These are phyloP conservation scores for Crossocerus cetratus DNA, from an alignment of 2,888 invertebrate genomes.

Conservation along the genomic window DNA sequence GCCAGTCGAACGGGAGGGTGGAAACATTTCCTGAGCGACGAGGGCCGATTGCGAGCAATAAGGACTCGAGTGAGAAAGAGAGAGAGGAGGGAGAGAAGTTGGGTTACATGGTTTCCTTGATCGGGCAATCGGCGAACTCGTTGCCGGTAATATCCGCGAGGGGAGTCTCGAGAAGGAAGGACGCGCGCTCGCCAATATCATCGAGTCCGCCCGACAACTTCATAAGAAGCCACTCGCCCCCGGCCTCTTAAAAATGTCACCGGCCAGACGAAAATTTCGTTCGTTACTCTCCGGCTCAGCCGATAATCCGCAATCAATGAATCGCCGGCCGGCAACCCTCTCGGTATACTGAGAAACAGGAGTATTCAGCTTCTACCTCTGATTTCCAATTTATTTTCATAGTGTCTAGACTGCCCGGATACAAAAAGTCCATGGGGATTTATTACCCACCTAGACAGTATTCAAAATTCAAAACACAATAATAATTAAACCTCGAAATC, in stretches of 20 bases:
- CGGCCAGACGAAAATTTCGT: not conserved
- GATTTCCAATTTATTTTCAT: no score
- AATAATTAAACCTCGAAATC: no score
- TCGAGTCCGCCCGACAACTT: conserved; percentile 16
- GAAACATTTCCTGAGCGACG: conserved; percentile 22
- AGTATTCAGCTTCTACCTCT: no score
- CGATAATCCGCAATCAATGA: not conserved
- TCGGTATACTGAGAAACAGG: not conserved
- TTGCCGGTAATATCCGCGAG: conserved; percentile 17
- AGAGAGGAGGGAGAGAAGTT: no score
- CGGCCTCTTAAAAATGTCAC: conserved; percentile 16
- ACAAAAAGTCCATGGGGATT: no score
- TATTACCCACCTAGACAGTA: no score
- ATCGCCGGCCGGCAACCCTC: not conserved
- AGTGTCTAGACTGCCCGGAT: no score
- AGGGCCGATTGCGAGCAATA: conserved; percentile 19
- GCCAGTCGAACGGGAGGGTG: not conserved
- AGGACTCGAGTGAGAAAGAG: not conserved
- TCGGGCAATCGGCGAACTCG: conserved; percentile 15
- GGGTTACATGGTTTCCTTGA: conserved; percentile 3
- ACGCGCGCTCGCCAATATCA: conserved; percentile 15
- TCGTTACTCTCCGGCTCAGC: not conserved
- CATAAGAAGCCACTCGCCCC: conserved; percentile 10
- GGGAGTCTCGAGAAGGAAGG: not conserved
- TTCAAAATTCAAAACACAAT: no score